Conservation (phyloP, 2,113 vertebrate genomes). For the Megatriorchis doriae region DNA sequence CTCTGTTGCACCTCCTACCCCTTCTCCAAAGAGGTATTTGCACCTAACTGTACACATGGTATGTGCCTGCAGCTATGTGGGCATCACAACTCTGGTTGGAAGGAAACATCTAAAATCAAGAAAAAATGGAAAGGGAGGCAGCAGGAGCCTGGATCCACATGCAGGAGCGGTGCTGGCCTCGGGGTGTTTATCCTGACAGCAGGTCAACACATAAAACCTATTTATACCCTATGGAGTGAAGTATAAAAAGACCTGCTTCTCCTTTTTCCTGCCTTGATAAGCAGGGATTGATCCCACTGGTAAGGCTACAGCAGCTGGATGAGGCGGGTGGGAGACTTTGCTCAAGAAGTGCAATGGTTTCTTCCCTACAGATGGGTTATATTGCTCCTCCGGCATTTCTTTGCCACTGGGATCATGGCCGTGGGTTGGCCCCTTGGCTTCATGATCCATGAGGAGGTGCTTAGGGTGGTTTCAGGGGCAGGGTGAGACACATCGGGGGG, state of each 20-base stretch:
- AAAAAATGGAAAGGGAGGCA: not conserved
- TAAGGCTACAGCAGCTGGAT: not conserved
- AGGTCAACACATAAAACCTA: not conserved
- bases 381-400: not conserved
- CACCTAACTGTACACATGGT: accelerated
- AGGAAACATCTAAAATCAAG: not conserved
- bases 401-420: not conserved
- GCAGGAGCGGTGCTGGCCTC: accelerated
- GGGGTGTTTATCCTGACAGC: accelerated
- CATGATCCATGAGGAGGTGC: accelerated
- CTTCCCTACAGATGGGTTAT: not conserved
- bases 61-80: not conserved
- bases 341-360: accelerated
- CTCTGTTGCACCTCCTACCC: not conserved
- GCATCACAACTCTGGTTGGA: not conserved
- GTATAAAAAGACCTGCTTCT: not conserved
- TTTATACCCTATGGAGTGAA: not conserved
- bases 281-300: not conserved
- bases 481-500: not conserved
- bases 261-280: not conserved
- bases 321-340: not conserved
- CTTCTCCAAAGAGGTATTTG: not conserved
- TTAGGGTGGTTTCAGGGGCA: not conserved
- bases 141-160: not conserved
- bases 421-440: not conserved